Conservation (phyloP, 1,140 invertebrate genomes). For the Tetramorium alpestre region DNA sequence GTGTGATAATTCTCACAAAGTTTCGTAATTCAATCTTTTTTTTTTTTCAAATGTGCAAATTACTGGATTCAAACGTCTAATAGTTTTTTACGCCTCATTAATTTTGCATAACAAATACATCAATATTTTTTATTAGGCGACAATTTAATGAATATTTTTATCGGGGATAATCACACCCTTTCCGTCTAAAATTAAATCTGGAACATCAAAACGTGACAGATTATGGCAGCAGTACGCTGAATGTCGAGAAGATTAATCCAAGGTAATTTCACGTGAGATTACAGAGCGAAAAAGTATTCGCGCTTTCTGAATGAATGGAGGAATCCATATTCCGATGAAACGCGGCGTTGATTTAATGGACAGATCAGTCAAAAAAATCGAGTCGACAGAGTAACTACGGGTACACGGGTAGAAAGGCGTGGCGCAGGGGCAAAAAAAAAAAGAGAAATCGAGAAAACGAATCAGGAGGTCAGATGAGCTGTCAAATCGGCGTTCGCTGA, state of each 20-base stretch:
- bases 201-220: neutral
- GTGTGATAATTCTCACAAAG: neutral
- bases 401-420: slow-evolving; percentile 15
- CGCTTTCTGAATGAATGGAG: neutral
- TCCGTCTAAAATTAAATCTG: neutral
- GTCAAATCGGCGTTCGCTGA: slow-evolving; percentile 71
- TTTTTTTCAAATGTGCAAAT: neutral
- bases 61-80: neutral
- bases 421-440: neutral
- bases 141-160: slow-evolving; percentile 13
- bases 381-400: slow-evolving; percentile 41
- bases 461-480: slow-evolving; percentile 72
- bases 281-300: neutral
- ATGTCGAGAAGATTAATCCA: neutral
- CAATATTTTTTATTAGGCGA: neutral
- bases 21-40: neutral
- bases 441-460: slow-evolving; percentile 65
- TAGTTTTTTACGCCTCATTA: neutral
- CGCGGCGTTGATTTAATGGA: slow-evolving; percentile 18
- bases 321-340: slow-evolving; percentile 41
- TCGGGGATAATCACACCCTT: no score
- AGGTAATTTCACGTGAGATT: slow-evolving; percentile 20
- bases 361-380: slow-evolving; percentile 31
- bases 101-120: neutral
- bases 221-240: neutral